These are phyloP conservation scores for Pyrgus malvae DNA, from an alignment of 2,888 invertebrate species.

Conservation along the genomic window DNA sequence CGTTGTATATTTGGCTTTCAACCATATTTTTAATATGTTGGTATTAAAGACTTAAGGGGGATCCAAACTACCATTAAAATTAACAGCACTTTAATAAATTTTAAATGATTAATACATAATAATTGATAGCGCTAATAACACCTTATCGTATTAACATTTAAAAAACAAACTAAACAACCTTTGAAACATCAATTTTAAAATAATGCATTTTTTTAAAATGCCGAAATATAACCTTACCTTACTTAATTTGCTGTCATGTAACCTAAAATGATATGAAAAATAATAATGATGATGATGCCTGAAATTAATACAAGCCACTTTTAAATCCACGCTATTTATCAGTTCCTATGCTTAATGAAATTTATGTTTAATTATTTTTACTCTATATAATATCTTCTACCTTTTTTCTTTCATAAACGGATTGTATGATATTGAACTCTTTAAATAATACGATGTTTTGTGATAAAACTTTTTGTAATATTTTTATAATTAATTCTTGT, in stretches of 20 bases:
- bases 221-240: background rate
- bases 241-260: background rate
- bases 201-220: background rate
- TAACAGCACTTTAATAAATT: conserved; percentile 24
- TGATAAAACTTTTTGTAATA: conserved; percentile 1
- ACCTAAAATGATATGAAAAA: no score
- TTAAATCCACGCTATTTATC: conserved; percentile 31
- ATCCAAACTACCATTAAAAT: background rate
- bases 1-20: no score
- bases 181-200: conserved; percentile 9
- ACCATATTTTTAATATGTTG: conserved; percentile 32
- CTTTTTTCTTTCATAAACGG: background rate
- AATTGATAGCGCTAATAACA: conserved; percentile 49
- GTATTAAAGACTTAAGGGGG: background rate
- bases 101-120: conserved; percentile 10
- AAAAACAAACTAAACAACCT: conserved; percentile 36
- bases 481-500: background rate
- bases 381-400: no score
- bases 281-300: no score
- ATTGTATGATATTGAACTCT: background rate
- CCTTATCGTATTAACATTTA: conserved; percentile 60
- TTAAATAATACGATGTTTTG: background rate
- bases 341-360: no score
- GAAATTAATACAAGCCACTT: no score
- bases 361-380: no score